A percentile compares a stretch with the other conserved stretches of the same genome.
Evolutionary conservation across 1,140 invertebrate species (phyloP).

Genomic region (Drosophila cardini): DNA sequence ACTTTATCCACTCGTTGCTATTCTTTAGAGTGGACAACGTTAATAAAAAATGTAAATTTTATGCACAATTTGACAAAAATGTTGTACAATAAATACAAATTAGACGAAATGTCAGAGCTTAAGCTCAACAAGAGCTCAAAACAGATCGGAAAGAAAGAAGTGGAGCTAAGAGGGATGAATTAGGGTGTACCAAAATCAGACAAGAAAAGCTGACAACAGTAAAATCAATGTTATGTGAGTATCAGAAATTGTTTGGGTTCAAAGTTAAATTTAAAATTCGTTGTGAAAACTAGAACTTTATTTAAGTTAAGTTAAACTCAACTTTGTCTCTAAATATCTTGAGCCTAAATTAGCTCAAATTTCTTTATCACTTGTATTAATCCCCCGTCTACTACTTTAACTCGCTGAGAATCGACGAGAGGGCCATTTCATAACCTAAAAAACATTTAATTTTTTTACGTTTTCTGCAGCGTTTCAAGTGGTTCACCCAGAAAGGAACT

Average conservation of each 20-base stretch:
- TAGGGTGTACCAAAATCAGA: conserved; percentile 7
- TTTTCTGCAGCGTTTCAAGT: conserved; percentile 8
- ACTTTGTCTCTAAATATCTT: no score
- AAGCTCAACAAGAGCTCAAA: conserved; percentile 14
- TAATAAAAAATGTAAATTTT: conserved; percentile 79
- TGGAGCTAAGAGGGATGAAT: not conserved
- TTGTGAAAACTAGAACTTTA: not conserved
- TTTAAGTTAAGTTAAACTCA: no score
- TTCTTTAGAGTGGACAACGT: conserved; percentile 31
- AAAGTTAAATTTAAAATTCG: not conserved
- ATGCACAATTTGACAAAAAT: conserved; percentile 68
- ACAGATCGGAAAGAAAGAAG: not conserved
- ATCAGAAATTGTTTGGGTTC: not conserved
- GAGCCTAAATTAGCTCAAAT: no score
- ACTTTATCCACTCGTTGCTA: not conserved
- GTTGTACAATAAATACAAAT: conserved; percentile 77
- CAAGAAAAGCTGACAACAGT: not conserved
- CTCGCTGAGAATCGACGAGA: not conserved
- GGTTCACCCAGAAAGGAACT: conserved; percentile 9
- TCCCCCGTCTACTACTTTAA: no score
- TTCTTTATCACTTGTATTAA: no score
- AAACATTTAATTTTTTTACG: conserved; percentile 9
- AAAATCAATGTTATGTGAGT: conserved; percentile 19
- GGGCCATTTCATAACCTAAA: not conserved
- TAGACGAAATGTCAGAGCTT: conserved; percentile 67